These are phyloP conservation scores for Sminthurinus signatus DNA, from an alignment of 1,140 invertebrate genomes.

Conservation along the genomic window DNA sequence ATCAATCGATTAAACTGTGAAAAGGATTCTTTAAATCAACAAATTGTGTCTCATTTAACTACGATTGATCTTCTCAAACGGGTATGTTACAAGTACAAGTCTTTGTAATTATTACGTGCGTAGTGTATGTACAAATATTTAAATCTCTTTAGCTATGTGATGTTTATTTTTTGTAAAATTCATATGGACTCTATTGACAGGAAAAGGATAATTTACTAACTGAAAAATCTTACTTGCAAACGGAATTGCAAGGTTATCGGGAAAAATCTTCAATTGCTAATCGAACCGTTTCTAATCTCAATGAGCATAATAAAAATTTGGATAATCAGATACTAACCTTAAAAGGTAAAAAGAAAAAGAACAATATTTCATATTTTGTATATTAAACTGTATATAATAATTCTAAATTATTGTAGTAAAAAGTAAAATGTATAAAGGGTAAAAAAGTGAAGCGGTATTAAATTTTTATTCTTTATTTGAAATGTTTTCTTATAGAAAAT, in stretches of 20 bases:
- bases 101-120: background rate
- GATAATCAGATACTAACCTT: slow-evolving; percentile 32
- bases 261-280: slow-evolving; percentile 31
- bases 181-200: slow-evolving; percentile 11
- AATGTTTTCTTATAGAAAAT: too few species aligned
- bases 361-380: background rate
- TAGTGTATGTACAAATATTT: too few species aligned
- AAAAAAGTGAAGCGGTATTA: too few species aligned
- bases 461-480: too few species aligned
- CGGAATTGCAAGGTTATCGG: slow-evolving; percentile 28
- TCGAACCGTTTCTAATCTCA: slow-evolving; percentile 34
- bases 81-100: slow-evolving; percentile 44
- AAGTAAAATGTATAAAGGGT: too few species aligned
- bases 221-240: slow-evolving; percentile 36
- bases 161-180: too few species aligned
- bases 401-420: too few species aligned
- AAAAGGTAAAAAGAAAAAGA: slow-evolving; percentile 25
- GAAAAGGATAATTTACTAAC: slow-evolving; percentile 37
- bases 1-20: slow-evolving; percentile 57
- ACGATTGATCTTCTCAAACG: slow-evolving; percentile 60
- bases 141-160: too few species aligned
- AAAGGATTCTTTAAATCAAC: slow-evolving; percentile 62
- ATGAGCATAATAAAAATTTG: slow-evolving; percentile 29
- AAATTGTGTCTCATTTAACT: slow-evolving; percentile 56
- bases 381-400: slow-evolving; percentile 10